Base-by-base conservation (phyloP, 2,113 vertebrate species). In the Talpa occidentalis region DNA sequence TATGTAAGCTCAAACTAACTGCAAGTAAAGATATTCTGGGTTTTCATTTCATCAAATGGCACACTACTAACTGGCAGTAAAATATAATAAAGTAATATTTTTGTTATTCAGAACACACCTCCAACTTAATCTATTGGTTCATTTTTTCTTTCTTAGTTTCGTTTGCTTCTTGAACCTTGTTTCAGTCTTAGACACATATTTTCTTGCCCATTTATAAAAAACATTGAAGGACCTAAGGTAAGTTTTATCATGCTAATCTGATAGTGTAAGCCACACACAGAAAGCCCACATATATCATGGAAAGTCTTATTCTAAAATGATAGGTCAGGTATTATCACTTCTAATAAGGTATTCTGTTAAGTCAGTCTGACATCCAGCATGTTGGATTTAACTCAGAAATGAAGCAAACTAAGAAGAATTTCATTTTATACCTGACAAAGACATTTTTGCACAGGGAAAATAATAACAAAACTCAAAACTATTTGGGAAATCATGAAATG, bases 121-220 rank as follows among this genome's bases (percentile, higher is more conserved):
- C 86, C 76, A 96, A 88, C 77, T 96, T 96, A 95, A 93, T 93
- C 90, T 97, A 88, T 97, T 96, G 97, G 90, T 94, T 94, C 78
- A 62, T 91, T 81, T 78, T 98, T 98, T 98, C 92, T 93, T 98
- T 98, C 92, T 94, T 94, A 97, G 76, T 96, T 95, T 96, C 97
- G 91, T 82, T 98, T 97, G 95, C 88, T 97, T 97, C 89, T 94
- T 95, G 94, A 97, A 92, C 35, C 73, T 60, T 97, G 84, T 97
- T 97, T 98, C 97, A 93, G 62, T 80, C 90, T 93, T 90, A 93
- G 92, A 97, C 98, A 97, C 87, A 40, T 93, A 97, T 92, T 92
- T 98, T 96, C 92, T 96, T 89, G 59, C 94, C 59, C 91, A 82
- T 91, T 85, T 52, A 17, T 52, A 91, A 97, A 96, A 97, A 79